A percentile compares a stretch with the other conserved stretches of the same genome.
Evolutionary conservation across 2,888 invertebrate genomes (phyloP).

Genomic region (Clusia tigrina): DNA sequence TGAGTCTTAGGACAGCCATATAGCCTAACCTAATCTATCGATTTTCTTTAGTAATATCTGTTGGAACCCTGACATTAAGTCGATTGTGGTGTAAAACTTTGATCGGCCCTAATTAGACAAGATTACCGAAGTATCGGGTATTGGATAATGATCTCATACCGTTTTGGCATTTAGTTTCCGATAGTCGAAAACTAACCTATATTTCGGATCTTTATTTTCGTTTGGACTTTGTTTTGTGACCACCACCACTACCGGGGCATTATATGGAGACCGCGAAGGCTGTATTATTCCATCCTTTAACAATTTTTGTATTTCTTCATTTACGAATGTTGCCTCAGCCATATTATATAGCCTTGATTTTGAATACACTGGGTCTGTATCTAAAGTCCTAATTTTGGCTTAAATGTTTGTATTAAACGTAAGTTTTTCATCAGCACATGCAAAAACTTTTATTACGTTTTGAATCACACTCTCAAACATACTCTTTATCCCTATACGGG

Average conservation of each 20-base stretch:
- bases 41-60: not conserved
- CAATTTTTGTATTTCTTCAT: constrained; percentile 22
- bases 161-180: constrained; percentile 26
- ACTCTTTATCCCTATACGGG: too few relatives aligned
- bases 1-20: too few relatives aligned
- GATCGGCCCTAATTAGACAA: constrained; percentile 20
- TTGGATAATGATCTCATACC: constrained; percentile 17
- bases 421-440: too few relatives aligned
- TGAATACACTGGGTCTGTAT: constrained; percentile 30
- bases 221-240: constrained; percentile 17
- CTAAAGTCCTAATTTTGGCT: constrained; percentile 27
- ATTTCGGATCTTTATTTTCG: constrained; percentile 22
- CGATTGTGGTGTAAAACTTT: constrained; percentile 14
- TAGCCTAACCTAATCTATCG: not conserved
- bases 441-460: too few relatives aligned
- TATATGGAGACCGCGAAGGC: not conserved
- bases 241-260: not conserved
- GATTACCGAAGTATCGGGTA: constrained; percentile 20
- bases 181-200: constrained; percentile 26
- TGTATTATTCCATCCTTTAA: not conserved
- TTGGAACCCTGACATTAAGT: constrained; percentile 28
- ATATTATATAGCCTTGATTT: constrained; percentile 30
- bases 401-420: not conserved
- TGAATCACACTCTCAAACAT: too few relatives aligned
- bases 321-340: constrained; percentile 22